phyloP scores from a whole-genome alignment of 2,888 invertebrate genomes.

The Agapetus fuscipes region DNA sequence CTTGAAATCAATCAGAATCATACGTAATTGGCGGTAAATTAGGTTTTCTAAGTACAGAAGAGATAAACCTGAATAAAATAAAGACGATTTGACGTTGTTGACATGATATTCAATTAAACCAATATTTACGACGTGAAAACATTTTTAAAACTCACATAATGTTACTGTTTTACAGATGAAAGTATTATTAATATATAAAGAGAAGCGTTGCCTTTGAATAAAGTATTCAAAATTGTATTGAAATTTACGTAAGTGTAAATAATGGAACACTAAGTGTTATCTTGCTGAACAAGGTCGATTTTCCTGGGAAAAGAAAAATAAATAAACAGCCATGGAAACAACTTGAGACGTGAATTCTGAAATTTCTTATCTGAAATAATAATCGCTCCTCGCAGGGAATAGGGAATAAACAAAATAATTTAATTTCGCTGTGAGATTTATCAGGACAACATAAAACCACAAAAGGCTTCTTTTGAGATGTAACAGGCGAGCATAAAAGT shows the following conservation, averaged over 20 bases:
- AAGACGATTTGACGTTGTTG: not conserved
- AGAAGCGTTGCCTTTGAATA: not conserved
- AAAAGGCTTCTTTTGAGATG: too few species aligned
- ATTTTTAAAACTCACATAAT: not conserved
- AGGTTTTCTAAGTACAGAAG: not conserved
- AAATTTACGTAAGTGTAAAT: not conserved
- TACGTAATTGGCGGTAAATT: too few species aligned
- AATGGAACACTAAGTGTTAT: too few species aligned
- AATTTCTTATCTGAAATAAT: not conserved
- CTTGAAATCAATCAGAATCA: too few species aligned
- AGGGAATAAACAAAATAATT: too few species aligned
- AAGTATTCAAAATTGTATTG: not conserved
- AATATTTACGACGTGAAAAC: too few species aligned
- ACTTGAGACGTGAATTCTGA: not conserved
- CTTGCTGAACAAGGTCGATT: not conserved
- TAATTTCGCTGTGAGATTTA: too few species aligned
- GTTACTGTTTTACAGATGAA: not conserved
- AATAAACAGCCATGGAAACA: too few species aligned
- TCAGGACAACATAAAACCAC: too few species aligned
- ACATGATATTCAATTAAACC: too few species aligned
- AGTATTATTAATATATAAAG: not conserved
- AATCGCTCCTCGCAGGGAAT: too few species aligned
- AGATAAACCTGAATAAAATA: not conserved
- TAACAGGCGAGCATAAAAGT: too few species aligned
- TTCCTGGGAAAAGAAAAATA: not conserved